Percentiles rank a stretch among this genome's conserved stretches.
These are phyloP conservation scores for Lepus townsendii DNA, from an alignment of 2,797 vertebrate genomes.

Conservation along the genomic window DNA sequence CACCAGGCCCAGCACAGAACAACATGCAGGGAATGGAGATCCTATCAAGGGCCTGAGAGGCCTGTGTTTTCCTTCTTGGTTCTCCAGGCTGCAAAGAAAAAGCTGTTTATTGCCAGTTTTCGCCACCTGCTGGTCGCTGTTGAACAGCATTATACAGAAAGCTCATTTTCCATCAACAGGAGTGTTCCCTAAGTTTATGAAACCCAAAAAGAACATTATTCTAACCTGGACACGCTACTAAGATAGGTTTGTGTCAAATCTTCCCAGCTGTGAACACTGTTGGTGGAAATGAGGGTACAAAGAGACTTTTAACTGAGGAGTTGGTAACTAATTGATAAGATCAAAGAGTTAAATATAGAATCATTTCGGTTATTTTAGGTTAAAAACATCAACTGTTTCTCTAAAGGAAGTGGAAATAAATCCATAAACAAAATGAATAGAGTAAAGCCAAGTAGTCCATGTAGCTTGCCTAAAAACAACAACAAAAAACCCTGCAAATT, in stretches of 20 bases:
- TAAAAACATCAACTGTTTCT: conserved; percentile 37
- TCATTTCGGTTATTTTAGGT: not conserved
- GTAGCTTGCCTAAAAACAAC: not conserved
- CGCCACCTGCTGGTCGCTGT: conserved; percentile 87
- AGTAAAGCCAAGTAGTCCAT: not conserved
- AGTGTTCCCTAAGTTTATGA: conserved; percentile 24
- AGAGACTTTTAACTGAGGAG: not conserved
- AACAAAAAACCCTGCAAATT: conserved; percentile 14
- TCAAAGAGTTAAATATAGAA: conserved; percentile 47
- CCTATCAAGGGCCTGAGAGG: not conserved
- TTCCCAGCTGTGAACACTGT: not conserved
- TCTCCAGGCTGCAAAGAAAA: conserved; percentile 61
- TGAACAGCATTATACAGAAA: conserved; percentile 10
- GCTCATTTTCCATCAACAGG: not conserved
- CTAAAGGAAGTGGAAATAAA: conserved; percentile 43
- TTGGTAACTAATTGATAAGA: not conserved
- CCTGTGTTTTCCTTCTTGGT: conserved; percentile 56
- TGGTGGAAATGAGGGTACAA: conserved; percentile 33
- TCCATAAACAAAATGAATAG: not conserved
- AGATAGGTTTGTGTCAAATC: not conserved
- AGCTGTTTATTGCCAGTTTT: conserved; percentile 76
- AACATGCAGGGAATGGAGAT: not conserved
- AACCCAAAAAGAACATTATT: conserved; percentile 33
- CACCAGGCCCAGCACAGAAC: conserved; percentile 16
- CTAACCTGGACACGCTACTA: not conserved